Percentiles rank a stretch among this genome's conserved stretches.
Evolutionary conservation across 1,140 invertebrate genomes (phyloP).

Genomic region (Drosophila elegans): DNA sequence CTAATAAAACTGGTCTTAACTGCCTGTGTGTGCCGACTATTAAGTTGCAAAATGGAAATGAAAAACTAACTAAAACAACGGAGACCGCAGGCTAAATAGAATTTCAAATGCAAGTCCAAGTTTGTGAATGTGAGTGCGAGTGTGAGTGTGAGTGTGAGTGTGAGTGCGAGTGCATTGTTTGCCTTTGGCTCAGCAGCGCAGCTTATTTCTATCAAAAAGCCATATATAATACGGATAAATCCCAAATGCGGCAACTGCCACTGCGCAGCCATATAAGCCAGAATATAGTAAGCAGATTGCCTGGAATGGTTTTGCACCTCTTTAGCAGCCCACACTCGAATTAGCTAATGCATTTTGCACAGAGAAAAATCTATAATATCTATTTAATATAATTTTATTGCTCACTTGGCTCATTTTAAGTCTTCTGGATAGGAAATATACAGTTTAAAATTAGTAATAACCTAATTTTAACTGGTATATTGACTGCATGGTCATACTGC

Average conservation of each 20-base stretch:
- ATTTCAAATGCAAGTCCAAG: constrained; percentile 48
- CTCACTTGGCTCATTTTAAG: too few species aligned
- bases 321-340: constrained; percentile 9
- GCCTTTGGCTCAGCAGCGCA: constrained; percentile 14
- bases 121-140: constrained; percentile 17
- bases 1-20: constrained; percentile 53
- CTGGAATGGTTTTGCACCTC: constrained; percentile 11
- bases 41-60: constrained; percentile 53
- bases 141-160: constrained; percentile 21
- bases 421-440: too few species aligned
- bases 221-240: constrained; percentile 38
- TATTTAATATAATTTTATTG: too few species aligned
- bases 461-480: not conserved
- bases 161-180: constrained; percentile 41
- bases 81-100: constrained; percentile 45
- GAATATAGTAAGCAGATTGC: constrained; percentile 10
- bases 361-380: not conserved
- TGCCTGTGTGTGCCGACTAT: constrained; percentile 46
- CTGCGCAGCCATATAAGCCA: constrained; percentile 36
- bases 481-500: not conserved
- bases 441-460: not conserved
- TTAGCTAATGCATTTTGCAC: constrained; percentile 6
- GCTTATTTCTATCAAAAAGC: constrained; percentile 10
- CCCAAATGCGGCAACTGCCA: constrained; percentile 42
- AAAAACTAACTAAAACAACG: constrained; percentile 46